Evolutionary conservation across 2,797 vertebrate genomes (phyloP), one percentile per base, ranked within the genome.

Genomic region (Crocodylus rhombifer): DNA sequence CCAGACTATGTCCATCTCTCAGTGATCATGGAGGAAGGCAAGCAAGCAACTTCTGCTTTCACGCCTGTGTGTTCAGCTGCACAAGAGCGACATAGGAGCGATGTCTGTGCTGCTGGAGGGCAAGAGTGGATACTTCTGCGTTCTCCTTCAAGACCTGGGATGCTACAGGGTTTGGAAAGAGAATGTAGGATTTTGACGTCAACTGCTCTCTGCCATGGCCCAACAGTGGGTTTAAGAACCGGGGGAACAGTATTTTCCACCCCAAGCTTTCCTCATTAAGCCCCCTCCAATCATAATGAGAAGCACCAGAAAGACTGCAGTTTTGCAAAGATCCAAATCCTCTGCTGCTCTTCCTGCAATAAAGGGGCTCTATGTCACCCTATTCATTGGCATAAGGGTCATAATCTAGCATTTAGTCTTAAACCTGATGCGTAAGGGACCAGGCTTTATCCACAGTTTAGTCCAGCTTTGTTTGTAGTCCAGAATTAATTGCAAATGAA

Each of bases 381-480:
- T 51, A 51, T 51, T 51, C 10, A 51, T 51, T 51, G 42, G 42
- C 42, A 51, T 51, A 51, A 51, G 26, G 88, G 73, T 4, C 80
- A 30, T 26, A 84, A 33, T 21, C 11, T 80, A 77, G 62, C 69
- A n/a, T 30, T 1, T 33, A 36, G 25, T 75, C 23, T 18, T 88
- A 78, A 69, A 55, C 28, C 28, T 17, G 17, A 4, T 58, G 58
- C 92, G 14, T 16, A 56, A 36, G 82, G 23, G 42, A 13, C 28
- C 89, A 21, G 25, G 83, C 83, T 89, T 62, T 23, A 25, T 75
- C 73, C 8, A 88, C 87, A 80, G 25, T 14, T 77, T 11, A 5
- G 57, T 79, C 92, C 26, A 33, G 23, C 55, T 78, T 77, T 80
- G 21, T 86, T 95, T 76, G 74, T 18, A 25, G 25, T 60, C 23